A percentile compares a stretch with the other conserved stretches of the same genome.
phyloP scores from a whole-genome alignment of 1,140 invertebrate genomes.

The Choristoneura fumiferana region DNA sequence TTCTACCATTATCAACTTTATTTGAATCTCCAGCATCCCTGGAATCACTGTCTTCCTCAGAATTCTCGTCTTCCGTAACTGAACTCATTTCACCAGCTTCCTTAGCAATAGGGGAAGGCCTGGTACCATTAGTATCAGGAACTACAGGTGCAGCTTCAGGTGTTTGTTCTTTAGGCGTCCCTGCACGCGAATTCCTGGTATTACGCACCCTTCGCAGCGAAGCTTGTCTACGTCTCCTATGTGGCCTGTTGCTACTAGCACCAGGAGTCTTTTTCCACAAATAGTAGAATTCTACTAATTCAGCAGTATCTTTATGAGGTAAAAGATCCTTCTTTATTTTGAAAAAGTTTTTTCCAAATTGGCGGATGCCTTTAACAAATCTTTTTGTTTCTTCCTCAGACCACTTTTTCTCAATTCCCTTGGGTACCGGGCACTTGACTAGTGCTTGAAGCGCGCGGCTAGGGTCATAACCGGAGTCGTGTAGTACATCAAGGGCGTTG shows the following conservation, averaged over 20 bases:
- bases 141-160: conserved; percentile 75
- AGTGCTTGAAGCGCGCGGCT: conserved; percentile 96
- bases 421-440: conserved; percentile 97
- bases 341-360: conserved; percentile 99
- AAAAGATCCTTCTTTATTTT: conserved; percentile 97
- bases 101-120: conserved; percentile 81
- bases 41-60: conserved; percentile 96
- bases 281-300: conserved; percentile 99
- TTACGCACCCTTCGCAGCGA: conserved; percentile 93
- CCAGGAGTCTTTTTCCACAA: conserved; percentile 99
- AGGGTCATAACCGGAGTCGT: conserved; percentile 96
- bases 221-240: conserved; percentile 91
- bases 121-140: conserved; percentile 76
- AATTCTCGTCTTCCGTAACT: conserved; percentile 94
- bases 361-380: conserved; percentile 98
- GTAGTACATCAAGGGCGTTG: conserved; percentile 96
- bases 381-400: conserved; percentile 98
- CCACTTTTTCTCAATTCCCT: conserved; percentile 98
- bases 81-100: conserved; percentile 90
- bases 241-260: conserved; percentile 95
- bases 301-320: conserved; percentile 97
- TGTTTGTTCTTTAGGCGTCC: conserved; percentile 82
- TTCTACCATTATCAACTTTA: conserved; percentile 68
- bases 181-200: conserved; percentile 83
- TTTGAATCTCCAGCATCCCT: conserved; percentile 71